phyloP scores from a whole-genome alignment of 2,797 vertebrate species.

The Xenops minutus region DNA sequence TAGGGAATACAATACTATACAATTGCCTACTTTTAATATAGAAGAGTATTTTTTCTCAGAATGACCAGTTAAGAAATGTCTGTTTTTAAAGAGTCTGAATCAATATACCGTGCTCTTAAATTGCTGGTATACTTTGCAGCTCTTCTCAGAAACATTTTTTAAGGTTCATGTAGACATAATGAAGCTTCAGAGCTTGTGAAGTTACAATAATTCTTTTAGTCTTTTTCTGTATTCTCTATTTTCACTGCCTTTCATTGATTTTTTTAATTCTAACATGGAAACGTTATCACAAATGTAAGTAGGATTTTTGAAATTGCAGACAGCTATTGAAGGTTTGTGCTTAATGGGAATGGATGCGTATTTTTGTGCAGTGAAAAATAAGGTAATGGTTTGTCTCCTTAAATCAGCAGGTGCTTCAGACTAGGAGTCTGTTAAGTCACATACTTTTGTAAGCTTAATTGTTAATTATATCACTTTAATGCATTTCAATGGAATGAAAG shows the following conservation, averaged over 20 bases:
- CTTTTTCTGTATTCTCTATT: not conserved
- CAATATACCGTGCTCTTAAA: not conserved
- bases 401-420: not conserved
- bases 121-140: not conserved
- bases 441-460: not conserved
- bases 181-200: not conserved
- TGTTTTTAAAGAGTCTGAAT: not conserved
- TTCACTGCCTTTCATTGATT: not conserved
- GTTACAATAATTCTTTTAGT: not conserved
- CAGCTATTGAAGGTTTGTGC: not conserved
- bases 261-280: accelerated
- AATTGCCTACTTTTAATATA: not conserved
- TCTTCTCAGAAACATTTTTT: not conserved
- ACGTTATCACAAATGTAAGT: not conserved
- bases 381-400: not conserved
- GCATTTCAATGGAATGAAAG: not conserved
- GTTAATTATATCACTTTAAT: not conserved
- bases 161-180: not conserved
- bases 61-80: not conserved
- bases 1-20: not conserved
- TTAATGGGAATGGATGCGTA: not conserved
- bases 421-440: not conserved
- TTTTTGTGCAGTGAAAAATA: not conserved
- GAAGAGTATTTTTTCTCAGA: not conserved
- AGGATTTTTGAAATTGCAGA: not conserved